Evolutionary conservation across 1,140 invertebrate species (phyloP).

Genomic region (Ceratoteleas bidentatus): DNA sequence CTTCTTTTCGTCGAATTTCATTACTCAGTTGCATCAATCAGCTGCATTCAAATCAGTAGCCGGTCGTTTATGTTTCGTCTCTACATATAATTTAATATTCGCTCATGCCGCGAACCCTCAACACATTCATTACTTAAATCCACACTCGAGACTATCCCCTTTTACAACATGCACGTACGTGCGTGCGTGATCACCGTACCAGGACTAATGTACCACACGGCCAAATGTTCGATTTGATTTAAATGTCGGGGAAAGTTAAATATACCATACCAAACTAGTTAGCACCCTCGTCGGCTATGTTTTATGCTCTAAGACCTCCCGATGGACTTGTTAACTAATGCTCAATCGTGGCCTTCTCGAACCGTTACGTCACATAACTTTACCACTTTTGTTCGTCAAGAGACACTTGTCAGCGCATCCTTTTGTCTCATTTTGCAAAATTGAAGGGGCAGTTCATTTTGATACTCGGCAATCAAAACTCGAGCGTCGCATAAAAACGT

Average conservation of each 20-base stretch:
- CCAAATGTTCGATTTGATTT: slow-evolving; percentile 79
- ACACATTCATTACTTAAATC: slow-evolving; percentile 75
- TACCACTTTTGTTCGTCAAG: slow-evolving; percentile 10
- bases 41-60: slow-evolving; percentile 23
- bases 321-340: slow-evolving; percentile 72
- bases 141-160: slow-evolving; percentile 60
- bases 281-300: slow-evolving; percentile 67
- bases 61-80: slow-evolving; percentile 28
- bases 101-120: slow-evolving; percentile 43
- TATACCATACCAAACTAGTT: slow-evolving; percentile 71
- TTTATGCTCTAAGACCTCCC: slow-evolving; percentile 60
- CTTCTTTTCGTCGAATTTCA: no score
- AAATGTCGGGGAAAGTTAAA: slow-evolving; percentile 75
- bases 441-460: neutral
- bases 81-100: slow-evolving; percentile 74
- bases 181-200: slow-evolving; percentile 74
- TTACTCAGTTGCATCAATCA: slow-evolving; percentile 34
- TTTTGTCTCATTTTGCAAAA: slow-evolving; percentile 45
- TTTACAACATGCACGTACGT: slow-evolving; percentile 49
- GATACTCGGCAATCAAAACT: slow-evolving; percentile 27
- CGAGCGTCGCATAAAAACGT: slow-evolving; percentile 28
- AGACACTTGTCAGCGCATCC: slow-evolving; percentile 44
- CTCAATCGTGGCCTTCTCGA: slow-evolving; percentile 61
- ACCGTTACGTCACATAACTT: slow-evolving; percentile 17
- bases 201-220: slow-evolving; percentile 77